phyloP scores from a whole-genome alignment of 2,888 invertebrate genomes.

The Apodemia mormo region DNA sequence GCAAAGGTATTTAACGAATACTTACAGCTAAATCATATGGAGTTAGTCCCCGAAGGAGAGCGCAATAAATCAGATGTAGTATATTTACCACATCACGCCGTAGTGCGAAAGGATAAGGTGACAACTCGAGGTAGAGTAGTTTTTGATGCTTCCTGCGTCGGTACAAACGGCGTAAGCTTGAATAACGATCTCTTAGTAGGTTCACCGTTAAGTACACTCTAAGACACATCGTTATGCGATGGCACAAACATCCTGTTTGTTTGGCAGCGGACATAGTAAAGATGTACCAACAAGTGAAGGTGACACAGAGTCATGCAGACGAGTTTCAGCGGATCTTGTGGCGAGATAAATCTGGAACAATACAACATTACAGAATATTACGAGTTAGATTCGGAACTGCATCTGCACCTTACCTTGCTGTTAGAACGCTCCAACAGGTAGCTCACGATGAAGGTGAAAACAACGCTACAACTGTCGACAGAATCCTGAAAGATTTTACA shows the following conservation, averaged over 20 bases:
- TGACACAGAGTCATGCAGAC: background rate
- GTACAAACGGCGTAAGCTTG: conserved; percentile 33
- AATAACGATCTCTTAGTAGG: conserved; percentile 35
- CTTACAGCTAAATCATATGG: conserved; percentile 23
- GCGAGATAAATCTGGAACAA: conserved; percentile 19
- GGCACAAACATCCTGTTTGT: conserved; percentile 28
- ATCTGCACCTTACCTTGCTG: conserved; percentile 36
- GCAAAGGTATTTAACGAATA: conserved; percentile 17
- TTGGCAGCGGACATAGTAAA: conserved; percentile 31
- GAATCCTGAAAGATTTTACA: conserved; percentile 29
- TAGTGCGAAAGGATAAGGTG: too few relatives aligned
- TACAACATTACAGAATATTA: conserved; percentile 32
- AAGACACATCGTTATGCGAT: conserved; percentile 33
- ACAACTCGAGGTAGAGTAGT: conserved; percentile 30
- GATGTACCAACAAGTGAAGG: conserved; percentile 31
- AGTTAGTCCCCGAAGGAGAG: too few relatives aligned
- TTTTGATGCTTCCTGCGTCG: too few relatives aligned
- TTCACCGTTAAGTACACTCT: conserved; percentile 34
- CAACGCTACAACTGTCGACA: conserved; percentile 24
- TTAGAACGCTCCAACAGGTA: conserved; percentile 33
- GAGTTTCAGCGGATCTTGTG: conserved; percentile 25
- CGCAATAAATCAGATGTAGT: conserved; percentile 23
- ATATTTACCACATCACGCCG: conserved; percentile 31
- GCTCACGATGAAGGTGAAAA: conserved; percentile 27
- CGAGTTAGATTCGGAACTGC: conserved; percentile 39